phyloP scores from a whole-genome alignment of 2,888 invertebrate species.

The Eupithecia insigniata region DNA sequence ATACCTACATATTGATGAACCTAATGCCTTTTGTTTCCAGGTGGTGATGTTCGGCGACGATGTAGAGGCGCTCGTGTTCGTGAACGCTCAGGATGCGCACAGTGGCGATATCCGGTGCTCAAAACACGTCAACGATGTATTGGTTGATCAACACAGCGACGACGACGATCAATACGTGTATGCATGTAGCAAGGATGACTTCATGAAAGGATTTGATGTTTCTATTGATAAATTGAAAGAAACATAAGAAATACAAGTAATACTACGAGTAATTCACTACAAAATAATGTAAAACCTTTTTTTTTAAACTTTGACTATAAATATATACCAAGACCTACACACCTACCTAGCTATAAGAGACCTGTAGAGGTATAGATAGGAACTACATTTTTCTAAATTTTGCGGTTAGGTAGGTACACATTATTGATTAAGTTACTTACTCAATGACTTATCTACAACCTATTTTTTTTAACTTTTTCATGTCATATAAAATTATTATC shows the following conservation, averaged over 20 bases:
- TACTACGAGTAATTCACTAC: background rate
- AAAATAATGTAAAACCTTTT: background rate
- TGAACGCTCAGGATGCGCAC: constrained; percentile 15
- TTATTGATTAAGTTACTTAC: too few species aligned
- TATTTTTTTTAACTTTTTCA: background rate
- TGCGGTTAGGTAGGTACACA: too few species aligned
- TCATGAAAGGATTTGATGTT: background rate
- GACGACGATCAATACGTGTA: background rate
- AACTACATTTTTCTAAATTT: too few species aligned
- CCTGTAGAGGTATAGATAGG: too few species aligned
- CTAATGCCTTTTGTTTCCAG: constrained; percentile 11
- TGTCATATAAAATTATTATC: background rate
- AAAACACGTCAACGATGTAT: background rate
- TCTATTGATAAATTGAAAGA: background rate
- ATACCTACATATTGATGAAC: background rate
- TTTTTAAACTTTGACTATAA: too few species aligned
- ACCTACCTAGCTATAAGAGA: too few species aligned
- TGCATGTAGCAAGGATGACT: constrained; percentile 4
- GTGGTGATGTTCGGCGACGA: constrained; percentile 2
- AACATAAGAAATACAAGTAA: background rate
- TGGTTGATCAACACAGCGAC: background rate
- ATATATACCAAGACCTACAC: too few species aligned
- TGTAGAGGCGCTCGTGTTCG: constrained; percentile 25
- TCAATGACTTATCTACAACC: too few species aligned
- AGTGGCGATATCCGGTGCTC: constrained; percentile 16